A percentile compares a stretch with the other conserved stretches of the same genome.
phyloP scores from a whole-genome alignment of 2,797 vertebrate genomes.

The Falco berigora region DNA sequence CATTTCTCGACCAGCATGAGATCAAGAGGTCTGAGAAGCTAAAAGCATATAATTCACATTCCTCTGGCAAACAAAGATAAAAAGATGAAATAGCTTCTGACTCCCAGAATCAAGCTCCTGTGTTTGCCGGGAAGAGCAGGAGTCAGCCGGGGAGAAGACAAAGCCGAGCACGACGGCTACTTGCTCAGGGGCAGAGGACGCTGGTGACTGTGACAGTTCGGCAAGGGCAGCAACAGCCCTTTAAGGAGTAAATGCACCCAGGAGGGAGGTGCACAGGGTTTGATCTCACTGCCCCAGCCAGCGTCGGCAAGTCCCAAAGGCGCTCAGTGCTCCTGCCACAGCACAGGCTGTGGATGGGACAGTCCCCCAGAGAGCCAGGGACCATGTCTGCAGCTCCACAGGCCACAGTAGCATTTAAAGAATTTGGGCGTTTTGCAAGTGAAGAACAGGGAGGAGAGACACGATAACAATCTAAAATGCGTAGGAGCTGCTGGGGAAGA shows the following conservation, averaged over 20 bases:
- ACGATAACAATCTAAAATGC: neutral
- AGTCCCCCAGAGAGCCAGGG: neutral
- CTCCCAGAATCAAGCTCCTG: neutral
- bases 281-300: neutral
- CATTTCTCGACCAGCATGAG: neutral
- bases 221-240: neutral
- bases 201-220: neutral
- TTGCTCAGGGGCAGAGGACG: neutral
- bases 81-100: neutral
- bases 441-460: neutral
- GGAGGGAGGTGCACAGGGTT: neutral
- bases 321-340: fast-evolving
- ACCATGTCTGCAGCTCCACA: neutral
- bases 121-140: neutral
- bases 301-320: neutral
- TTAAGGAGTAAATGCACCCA: neutral
- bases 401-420: fast-evolving
- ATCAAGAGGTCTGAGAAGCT: neutral
- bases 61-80: neutral
- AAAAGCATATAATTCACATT: neutral
- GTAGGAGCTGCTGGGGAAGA: neutral
- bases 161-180: neutral
- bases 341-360: neutral
- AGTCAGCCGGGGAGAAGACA: neutral
- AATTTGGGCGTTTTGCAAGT: neutral